Conservation (phyloP, 2,113 vertebrate genomes). For the Spea bombifrons region DNA sequence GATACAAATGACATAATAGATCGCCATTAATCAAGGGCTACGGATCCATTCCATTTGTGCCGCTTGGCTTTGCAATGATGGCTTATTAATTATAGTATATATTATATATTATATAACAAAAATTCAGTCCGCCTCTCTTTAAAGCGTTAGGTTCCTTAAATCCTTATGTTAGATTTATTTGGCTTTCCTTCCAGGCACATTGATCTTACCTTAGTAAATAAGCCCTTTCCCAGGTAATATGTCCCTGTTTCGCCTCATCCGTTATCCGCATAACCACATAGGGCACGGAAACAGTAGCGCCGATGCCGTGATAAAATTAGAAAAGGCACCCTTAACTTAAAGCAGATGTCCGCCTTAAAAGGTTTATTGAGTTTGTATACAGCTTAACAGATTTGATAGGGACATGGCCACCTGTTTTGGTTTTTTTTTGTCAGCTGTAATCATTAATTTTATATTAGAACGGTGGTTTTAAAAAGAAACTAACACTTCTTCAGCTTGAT, state of each 20-base stretch:
- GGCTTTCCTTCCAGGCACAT: no score
- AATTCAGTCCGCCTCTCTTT: no score
- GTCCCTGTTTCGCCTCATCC: background rate
- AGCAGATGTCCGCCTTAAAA: constrained; percentile 42
- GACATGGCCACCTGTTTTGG: constrained; percentile 34
- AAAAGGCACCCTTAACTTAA: constrained; percentile 30
- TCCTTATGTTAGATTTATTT: no score
- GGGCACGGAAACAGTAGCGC: background rate
- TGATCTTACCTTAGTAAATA: no score
- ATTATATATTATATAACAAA: no score
- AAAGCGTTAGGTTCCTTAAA: no score
- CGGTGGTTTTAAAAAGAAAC: constrained; percentile 8
- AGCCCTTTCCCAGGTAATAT: no score
- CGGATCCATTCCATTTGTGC: no score
- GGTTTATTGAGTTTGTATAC: constrained; percentile 42
- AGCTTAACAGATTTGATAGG: constrained; percentile 36
- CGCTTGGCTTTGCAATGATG: no score
- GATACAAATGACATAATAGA: no score
- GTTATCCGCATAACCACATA: background rate
- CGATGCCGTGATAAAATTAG: constrained; percentile 31
- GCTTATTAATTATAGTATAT: no score
- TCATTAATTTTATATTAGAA: constrained; percentile 30
- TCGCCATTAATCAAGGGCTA: no score
- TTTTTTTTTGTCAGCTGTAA: constrained; percentile 18
- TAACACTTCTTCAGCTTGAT: constrained; percentile 3